Conservation (phyloP, 2,113 vertebrate species). For the Gila orcuttii region DNA sequence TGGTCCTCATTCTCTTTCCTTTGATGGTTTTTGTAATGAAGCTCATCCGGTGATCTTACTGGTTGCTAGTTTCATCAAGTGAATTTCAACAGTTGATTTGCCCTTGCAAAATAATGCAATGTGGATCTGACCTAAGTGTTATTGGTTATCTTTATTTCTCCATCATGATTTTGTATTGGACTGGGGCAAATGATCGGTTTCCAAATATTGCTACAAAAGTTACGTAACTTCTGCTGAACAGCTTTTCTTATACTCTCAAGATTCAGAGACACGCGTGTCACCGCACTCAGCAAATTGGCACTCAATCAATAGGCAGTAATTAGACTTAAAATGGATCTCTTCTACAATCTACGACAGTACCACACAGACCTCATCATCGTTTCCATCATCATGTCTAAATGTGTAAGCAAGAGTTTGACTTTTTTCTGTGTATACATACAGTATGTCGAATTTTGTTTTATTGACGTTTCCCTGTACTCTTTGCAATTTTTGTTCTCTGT, state of each 20-base stretch:
- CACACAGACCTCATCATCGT: constrained; percentile 18
- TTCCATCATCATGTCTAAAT: constrained; percentile 12
- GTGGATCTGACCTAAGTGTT: background rate
- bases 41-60: background rate
- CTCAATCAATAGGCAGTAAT: constrained; percentile 39
- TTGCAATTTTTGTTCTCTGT: background rate
- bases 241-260: constrained; percentile 71
- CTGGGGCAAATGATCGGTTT: constrained; percentile 46
- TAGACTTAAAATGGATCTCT: background rate
- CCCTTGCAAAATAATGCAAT: background rate
- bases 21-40: constrained; percentile 18
- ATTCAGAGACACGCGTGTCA: constrained; percentile 64
- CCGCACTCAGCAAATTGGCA: constrained; percentile 29
- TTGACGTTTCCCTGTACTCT: background rate
- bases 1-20: background rate
- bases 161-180: background rate
- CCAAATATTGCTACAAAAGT: constrained; percentile 78
- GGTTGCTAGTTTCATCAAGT: background rate
- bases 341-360: constrained; percentile 32
- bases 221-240: constrained; percentile 72
- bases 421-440: constrained; percentile 7
- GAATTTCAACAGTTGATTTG: background rate
- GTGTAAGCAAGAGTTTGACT: constrained; percentile 30
- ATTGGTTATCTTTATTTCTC: background rate
- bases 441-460: constrained; percentile 16